These are phyloP conservation scores for Aurelia aurita complex sp. Pacific DNA, from an alignment of 30 jellyfish, hydroid and myxozoan species.

Conservation along the genomic window DNA sequence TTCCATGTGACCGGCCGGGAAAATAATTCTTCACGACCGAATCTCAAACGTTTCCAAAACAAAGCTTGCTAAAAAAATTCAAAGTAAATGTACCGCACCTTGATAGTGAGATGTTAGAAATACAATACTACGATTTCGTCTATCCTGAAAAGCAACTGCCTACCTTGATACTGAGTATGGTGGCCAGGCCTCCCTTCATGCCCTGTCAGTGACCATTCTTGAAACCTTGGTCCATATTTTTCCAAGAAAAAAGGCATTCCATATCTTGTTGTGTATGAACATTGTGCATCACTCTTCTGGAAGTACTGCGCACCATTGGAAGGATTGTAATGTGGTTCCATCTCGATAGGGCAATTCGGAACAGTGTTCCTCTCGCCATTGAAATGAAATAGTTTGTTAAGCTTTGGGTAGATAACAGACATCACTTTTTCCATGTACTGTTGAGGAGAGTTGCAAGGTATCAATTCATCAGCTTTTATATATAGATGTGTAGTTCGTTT, in stretches of 20 bases:
- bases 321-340: conserved; percentile 94
- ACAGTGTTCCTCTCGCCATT: conserved; percentile 91
- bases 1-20: too few relatives aligned
- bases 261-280: conserved; percentile 72
- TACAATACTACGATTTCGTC: too few relatives aligned
- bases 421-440: conserved; percentile 70
- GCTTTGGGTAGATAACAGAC: conserved; percentile 75
- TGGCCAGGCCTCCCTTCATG: conserved; percentile 99
- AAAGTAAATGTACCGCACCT: too few relatives aligned
- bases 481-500: too few relatives aligned
- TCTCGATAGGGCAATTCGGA: conserved; percentile 93
- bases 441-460: too few relatives aligned
- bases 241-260: conserved; percentile 94
- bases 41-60: too few relatives aligned
- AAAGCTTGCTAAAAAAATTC: too few relatives aligned
- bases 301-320: conserved; percentile 92
- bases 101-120: too few relatives aligned
- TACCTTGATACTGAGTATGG: conserved; percentile 88
- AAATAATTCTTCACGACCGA: too few relatives aligned
- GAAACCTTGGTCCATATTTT: conserved; percentile 94
- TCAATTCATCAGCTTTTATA: too few relatives aligned
- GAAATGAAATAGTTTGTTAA: conserved; percentile 61
- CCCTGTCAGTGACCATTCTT: conserved; percentile 97
- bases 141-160: too few relatives aligned
- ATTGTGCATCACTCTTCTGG: conserved; percentile 72